Evolutionary conservation across 1,140 invertebrate species (phyloP).

Genomic region (Melanaphis sacchari): DNA sequence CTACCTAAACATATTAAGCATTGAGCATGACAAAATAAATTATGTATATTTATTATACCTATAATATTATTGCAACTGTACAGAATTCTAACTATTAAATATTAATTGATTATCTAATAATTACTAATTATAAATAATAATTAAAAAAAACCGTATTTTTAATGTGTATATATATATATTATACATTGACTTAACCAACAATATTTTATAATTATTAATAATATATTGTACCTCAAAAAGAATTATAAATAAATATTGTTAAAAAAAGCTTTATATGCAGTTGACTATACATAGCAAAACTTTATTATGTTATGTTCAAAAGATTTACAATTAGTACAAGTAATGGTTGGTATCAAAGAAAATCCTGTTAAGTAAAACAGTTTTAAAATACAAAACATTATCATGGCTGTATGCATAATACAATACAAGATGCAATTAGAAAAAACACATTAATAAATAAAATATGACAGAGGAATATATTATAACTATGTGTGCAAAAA

Average conservation of each 20-base stretch:
- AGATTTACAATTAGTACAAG: neutral
- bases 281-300: neutral
- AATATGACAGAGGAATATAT: neutral
- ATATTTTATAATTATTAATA: neutral
- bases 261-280: neutral
- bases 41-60: neutral
- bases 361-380: neutral
- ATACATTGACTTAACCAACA: neutral
- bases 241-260: neutral
- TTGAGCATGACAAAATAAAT: neutral
- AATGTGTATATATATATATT: too few species aligned
- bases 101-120: too few species aligned
- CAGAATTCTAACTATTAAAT: too few species aligned
- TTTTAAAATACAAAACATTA: neutral
- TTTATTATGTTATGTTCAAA: too few species aligned
- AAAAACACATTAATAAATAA: neutral
- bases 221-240: neutral
- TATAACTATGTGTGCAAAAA: neutral
- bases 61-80: too few species aligned
- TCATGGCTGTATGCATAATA: neutral
- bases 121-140: neutral
- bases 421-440: neutral
- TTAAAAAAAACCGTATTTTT: neutral
- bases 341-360: neutral
- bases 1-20: neutral